These are phyloP conservation scores for Noctua pronuba DNA, from an alignment of 2,888 invertebrate species.

Conservation along the genomic window DNA sequence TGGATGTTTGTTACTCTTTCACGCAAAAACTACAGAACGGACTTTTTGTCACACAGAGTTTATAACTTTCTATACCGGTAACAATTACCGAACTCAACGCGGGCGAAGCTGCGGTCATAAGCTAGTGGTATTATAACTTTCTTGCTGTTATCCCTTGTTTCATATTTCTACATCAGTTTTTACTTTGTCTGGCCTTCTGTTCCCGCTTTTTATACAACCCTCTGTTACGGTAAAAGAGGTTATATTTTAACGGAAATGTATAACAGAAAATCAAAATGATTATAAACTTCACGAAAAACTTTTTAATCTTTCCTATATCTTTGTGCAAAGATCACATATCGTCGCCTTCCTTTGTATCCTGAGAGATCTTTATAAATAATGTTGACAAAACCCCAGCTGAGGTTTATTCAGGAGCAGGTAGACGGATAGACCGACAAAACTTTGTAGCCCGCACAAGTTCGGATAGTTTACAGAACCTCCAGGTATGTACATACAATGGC, in stretches of 20 bases:
- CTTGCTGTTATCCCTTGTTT: background rate
- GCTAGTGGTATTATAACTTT: background rate
- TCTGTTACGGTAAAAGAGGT: background rate
- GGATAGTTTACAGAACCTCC: slow-evolving; percentile 26
- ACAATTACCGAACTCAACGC: background rate
- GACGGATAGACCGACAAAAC: background rate
- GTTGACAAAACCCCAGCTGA: background rate
- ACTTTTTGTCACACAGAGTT: background rate
- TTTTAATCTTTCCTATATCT: background rate
- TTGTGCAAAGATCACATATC: background rate
- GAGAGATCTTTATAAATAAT: background rate
- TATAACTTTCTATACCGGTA: background rate
- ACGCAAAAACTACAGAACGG: too few species aligned
- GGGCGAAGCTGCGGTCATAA: background rate
- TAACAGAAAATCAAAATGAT: background rate
- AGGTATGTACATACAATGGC: slow-evolving; percentile 13
- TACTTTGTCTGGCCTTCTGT: background rate
- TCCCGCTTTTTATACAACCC: background rate
- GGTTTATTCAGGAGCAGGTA: slow-evolving; percentile 1
- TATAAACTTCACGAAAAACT: background rate
- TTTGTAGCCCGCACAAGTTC: background rate
- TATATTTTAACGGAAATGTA: background rate
- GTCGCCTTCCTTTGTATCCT: background rate
- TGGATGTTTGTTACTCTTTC: too few species aligned
- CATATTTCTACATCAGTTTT: background rate